Conservation (phyloP, 2,888 invertebrate species). For the Galeruca laticollis region DNA sequence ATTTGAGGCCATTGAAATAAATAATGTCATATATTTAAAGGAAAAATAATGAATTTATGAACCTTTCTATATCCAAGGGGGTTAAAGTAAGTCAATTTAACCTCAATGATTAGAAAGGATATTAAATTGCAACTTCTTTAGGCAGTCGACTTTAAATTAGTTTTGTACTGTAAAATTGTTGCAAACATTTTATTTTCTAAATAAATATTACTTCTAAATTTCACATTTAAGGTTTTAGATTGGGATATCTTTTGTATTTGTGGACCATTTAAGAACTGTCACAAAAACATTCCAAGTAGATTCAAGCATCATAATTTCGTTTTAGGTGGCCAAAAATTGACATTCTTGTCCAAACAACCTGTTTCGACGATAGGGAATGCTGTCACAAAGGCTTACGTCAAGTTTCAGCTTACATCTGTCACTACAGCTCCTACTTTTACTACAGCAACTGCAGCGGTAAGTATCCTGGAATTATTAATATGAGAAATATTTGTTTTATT, state of each 20-base stretch:
- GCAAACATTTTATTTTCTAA: constrained; percentile 37
- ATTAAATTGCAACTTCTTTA: constrained; percentile 37
- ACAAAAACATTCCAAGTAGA: too few relatives aligned
- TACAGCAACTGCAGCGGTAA: constrained; percentile 55
- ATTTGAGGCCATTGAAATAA: too few relatives aligned
- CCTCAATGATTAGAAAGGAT: constrained; percentile 44
- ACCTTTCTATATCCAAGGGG: constrained; percentile 45
- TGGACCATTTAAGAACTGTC: too few relatives aligned
- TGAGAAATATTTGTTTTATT: constrained; percentile 1
- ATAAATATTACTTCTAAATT: not conserved
- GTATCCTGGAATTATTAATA: constrained; percentile 22
- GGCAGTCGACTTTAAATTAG: constrained; percentile 23
- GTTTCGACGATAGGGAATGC: constrained; percentile 64
- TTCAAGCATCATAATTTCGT: constrained; percentile 12
- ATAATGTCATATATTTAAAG: too few relatives aligned
- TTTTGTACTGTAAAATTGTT: constrained; percentile 43
- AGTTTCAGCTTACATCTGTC: constrained; percentile 64
- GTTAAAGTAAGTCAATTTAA: constrained; percentile 32
- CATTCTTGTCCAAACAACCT: constrained; percentile 70
- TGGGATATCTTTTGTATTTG: not conserved
- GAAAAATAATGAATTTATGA: too few relatives aligned
- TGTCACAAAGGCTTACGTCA: constrained; percentile 61
- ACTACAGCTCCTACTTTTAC: constrained; percentile 57
- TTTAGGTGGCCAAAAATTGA: constrained; percentile 70
- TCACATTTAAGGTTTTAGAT: too few relatives aligned